Evolutionary conservation across 1,140 invertebrate species (phyloP), one percentile per base, ranked within the genome.

Genomic region (Parasteatoda tepidariorum): DNA sequence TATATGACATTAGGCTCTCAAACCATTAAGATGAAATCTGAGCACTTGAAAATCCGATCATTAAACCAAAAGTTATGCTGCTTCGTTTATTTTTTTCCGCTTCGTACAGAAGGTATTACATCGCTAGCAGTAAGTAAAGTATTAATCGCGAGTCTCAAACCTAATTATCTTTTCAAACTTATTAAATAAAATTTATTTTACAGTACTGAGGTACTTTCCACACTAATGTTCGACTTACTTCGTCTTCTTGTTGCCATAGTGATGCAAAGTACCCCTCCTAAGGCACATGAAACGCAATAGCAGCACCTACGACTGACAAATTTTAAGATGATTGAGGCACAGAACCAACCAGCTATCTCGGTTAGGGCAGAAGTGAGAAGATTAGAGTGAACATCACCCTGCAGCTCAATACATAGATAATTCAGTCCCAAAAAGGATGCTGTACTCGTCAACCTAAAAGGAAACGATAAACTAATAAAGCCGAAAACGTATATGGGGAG

Each of bases 381-480:
- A 86, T 94, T 95, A 82, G 96, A 90, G 88, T 96, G 95, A 85
- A 95, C 93, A 88, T 95, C 94, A 83, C 90, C 94, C 22, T 94
- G 94, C n/a, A 97, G 91, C 13, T 94, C 93, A 18, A 95, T 95
- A 0, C 95, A 94, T 85, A 96, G 96, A 87, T 96, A 96, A 84
- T 94, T 95, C 55, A 96, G 89, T 0, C 94, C 95, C n/a, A 96
- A 93, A 85, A 96, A 97, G 5, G 96, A 95, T 88, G 94, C 95
- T 85, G 95, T 91, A 87, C 92, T 92, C 13, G 92, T 91, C 86
- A 93, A 92, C 92, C 92, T 91, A 90, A 71, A 70, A 86, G 84
- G 67, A 48, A 41, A 41, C 38, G 13, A 6, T 5, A 41, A 1
- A 48, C 38, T n/a, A n/a, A n/a, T n/a, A n/a, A n/a, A n/a, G n/a